These are phyloP conservation scores for Laothoe populi DNA, from an alignment of 2,888 invertebrate genomes.

Conservation along the genomic window DNA sequence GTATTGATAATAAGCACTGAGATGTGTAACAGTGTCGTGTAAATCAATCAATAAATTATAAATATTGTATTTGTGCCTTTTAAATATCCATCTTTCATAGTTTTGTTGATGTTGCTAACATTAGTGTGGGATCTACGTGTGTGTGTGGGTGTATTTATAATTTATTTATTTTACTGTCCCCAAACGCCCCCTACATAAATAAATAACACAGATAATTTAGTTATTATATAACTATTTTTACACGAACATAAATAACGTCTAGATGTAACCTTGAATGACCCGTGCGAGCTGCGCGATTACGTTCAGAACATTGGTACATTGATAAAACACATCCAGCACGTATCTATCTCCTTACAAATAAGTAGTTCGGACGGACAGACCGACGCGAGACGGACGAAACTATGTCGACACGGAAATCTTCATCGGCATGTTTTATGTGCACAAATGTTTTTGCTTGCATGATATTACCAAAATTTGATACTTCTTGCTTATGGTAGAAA, in stretches of 20 bases:
- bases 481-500: no score
- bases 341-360: conserved; percentile 24
- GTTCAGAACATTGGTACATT: conserved; percentile 18
- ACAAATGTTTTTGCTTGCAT: no score
- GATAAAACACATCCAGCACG: conserved; percentile 14
- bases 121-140: no score
- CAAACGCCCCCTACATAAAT: background rate
- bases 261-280: conserved; percentile 17
- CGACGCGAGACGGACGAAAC: conserved; percentile 29
- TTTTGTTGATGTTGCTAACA: no score
- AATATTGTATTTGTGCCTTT: no score
- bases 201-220: background rate
- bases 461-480: background rate
- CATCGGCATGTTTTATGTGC: background rate
- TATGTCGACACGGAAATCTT: conserved; percentile 25
- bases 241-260: conserved; percentile 17
- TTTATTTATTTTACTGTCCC: background rate
- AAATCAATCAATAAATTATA: no score
- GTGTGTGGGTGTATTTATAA: no score
- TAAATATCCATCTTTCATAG: no score
- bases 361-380: conserved; percentile 26
- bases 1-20: no score
- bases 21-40: no score
- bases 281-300: conserved; percentile 6
- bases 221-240: background rate